Percentiles rank a stretch among this genome's conserved stretches.
Conservation (phyloP, 1,140 invertebrate species). For the Cylas formicarius region DNA sequence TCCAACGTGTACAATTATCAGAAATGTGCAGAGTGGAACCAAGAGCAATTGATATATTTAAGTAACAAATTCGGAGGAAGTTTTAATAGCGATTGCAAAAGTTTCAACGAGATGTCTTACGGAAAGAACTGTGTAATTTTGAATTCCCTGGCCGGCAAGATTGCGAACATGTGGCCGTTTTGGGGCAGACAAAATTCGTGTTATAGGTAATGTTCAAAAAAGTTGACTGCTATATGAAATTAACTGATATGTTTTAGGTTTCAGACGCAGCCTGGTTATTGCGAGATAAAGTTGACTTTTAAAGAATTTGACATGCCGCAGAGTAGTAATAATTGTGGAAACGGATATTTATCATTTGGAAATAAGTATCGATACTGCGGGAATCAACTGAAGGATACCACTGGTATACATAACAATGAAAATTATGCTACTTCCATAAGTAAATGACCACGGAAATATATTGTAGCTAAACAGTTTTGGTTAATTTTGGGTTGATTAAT, state of each 20-base stretch:
- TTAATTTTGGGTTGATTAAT: too few species aligned
- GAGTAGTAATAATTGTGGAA: conserved; percentile 24
- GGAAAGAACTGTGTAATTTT: conserved; percentile 24
- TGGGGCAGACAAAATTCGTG: conserved; percentile 31
- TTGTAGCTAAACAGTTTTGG: too few species aligned
- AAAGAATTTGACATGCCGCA: conserved; percentile 28
- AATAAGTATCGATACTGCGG: conserved; percentile 22
- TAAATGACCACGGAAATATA: too few species aligned
- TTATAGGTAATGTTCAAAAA: conserved; percentile 29
- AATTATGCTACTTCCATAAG: too few species aligned
- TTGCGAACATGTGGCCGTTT: too few species aligned
- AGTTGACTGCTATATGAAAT: background rate
- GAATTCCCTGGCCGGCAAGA: conserved; percentile 30
- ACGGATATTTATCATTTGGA: conserved; percentile 25
- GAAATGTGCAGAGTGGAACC: conserved; percentile 25
- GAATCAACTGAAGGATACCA: conserved; percentile 8
- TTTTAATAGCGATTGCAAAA: conserved; percentile 14
- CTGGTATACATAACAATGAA: conserved; percentile 6
- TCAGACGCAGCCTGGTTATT: conserved; percentile 27
- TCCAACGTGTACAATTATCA: conserved; percentile 18
- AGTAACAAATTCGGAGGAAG: conserved; percentile 6
- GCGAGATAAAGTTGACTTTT: conserved; percentile 19
- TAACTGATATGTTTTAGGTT: conserved; percentile 22
- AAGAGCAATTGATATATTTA: conserved; percentile 19
- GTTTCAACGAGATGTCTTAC: conserved; percentile 1